Conservation (phyloP, 2,888 invertebrate genomes). For the Ischnus inquisitorius region DNA sequence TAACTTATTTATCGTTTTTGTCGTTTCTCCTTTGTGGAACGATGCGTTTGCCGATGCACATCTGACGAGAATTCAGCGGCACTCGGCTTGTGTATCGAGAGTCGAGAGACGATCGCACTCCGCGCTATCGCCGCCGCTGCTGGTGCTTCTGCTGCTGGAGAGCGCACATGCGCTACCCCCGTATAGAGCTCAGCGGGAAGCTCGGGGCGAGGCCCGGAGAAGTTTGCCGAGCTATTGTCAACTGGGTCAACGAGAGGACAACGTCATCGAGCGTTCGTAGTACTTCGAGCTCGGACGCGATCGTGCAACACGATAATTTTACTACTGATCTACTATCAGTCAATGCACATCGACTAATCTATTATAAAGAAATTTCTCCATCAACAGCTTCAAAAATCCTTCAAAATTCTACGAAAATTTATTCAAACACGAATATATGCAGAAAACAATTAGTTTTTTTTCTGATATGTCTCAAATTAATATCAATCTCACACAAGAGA, state of each 20-base stretch:
- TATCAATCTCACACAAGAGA: too few relatives aligned
- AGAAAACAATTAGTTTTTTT: too few relatives aligned
- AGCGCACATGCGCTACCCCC: conserved; percentile 46
- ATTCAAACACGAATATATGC: too few relatives aligned
- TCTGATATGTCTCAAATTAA: too few relatives aligned
- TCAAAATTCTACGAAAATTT: too few relatives aligned
- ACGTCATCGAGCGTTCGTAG: conserved; percentile 60
- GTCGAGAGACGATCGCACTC: conserved; percentile 13
- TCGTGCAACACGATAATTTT: not conserved
- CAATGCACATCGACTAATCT: not conserved
- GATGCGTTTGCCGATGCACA: conserved; percentile 6
- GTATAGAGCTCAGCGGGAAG: conserved; percentile 67
- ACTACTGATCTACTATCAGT: not conserved
- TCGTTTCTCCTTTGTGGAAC: conserved; percentile 2
- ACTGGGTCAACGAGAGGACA: conserved; percentile 77
- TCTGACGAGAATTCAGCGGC: conserved; percentile 31
- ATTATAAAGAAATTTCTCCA: not conserved
- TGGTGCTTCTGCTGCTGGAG: conserved; percentile 11
- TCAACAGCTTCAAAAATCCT: too few relatives aligned
- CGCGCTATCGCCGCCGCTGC: not conserved
- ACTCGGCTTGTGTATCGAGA: conserved; percentile 27
- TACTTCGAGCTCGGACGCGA: not conserved
- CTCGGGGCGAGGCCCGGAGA: conserved; percentile 71
- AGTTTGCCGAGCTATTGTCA: conserved; percentile 69
- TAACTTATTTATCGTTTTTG: conserved; percentile 14